A percentile compares a stretch with the other conserved stretches of the same genome.
Evolutionary conservation across 2,888 invertebrate species (phyloP).

Genomic region (Nomada ferruginata): DNA sequence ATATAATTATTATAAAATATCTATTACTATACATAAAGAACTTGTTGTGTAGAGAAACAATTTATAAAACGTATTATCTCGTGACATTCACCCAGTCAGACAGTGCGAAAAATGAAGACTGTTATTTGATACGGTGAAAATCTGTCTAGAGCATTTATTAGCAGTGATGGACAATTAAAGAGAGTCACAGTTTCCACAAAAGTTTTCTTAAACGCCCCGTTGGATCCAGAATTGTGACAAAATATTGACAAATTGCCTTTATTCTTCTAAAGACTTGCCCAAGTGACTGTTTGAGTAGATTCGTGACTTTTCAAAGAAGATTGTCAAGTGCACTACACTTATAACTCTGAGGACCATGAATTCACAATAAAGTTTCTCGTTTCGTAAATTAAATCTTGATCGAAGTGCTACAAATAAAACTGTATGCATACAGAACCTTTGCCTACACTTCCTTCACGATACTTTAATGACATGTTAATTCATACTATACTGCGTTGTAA

Average conservation of each 20-base stretch:
- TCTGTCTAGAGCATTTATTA: neutral
- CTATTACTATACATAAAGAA: conserved; percentile 14
- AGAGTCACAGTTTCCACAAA: neutral
- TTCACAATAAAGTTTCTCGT: conserved; percentile 73
- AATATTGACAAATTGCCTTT: conserved; percentile 1
- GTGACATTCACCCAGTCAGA: conserved; percentile 1
- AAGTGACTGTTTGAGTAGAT: conserved; percentile 33
- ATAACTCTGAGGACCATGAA: conserved; percentile 79
- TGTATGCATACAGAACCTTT: neutral
- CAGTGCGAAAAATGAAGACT: conserved; percentile 11
- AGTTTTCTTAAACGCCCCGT: neutral
- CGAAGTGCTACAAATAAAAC: conserved; percentile 21
- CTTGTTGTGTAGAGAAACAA: conserved; percentile 16
- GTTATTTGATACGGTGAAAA: conserved; percentile 2
- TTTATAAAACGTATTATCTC: conserved; percentile 15
- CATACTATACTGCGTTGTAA: conserved; percentile 28
- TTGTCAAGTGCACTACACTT: conserved; percentile 44
- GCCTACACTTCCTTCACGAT: conserved; percentile 8
- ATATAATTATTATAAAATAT: neutral
- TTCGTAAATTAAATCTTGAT: conserved; percentile 39
- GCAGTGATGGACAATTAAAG: conserved; percentile 1
- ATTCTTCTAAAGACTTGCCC: neutral
- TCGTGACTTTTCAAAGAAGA: conserved; percentile 30
- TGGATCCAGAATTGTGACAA: neutral
- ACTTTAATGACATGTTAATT: conserved; percentile 16